Conservation (phyloP, 2,113 vertebrate species). For the Esox niger region DNA sequence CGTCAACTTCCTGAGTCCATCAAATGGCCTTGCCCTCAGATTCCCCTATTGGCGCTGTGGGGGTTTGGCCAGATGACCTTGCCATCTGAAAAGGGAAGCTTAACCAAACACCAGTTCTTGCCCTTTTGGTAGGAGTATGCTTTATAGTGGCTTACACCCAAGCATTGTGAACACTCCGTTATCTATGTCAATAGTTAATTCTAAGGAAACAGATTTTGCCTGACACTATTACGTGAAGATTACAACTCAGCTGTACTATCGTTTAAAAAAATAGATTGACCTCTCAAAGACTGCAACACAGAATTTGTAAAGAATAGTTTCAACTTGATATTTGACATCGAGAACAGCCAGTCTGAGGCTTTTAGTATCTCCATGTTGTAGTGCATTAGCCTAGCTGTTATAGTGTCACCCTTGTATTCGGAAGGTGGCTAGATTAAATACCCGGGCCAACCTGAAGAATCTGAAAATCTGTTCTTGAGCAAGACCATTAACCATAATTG, state of each 20-base stretch:
- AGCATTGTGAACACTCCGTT: conserved; percentile 20
- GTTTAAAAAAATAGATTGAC: conserved; percentile 48
- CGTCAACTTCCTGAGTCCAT: conserved; percentile 41
- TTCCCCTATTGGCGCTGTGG: conserved; percentile 22
- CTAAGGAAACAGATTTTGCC: conserved; percentile 18
- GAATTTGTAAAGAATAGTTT: conserved; percentile 10
- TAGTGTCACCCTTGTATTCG: no score
- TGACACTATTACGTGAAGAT: conserved; percentile 15
- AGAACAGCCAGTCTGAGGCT: conserved; percentile 18
- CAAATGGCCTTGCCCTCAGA: conserved; percentile 32
- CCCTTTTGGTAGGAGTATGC: conserved; percentile 15
- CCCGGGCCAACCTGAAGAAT: no score
- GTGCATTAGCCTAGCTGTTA: no score
- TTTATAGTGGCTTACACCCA: conserved; percentile 33
- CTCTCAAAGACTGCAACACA: conserved; percentile 37
- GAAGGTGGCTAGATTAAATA: no score
- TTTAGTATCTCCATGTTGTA: no score
- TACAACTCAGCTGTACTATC: conserved; percentile 42
- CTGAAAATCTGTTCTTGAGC: no score
- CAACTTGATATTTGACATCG: conserved; percentile 27
- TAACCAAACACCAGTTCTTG: conserved; percentile 13
- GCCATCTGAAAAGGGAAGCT: conserved; percentile 39
- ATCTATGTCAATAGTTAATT: neutral
- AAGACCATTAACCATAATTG: no score
- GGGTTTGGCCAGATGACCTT: conserved; percentile 25